Base-by-base conservation (phyloP, 2,888 invertebrate genomes). In the Yponomeuta cagnagella region DNA sequence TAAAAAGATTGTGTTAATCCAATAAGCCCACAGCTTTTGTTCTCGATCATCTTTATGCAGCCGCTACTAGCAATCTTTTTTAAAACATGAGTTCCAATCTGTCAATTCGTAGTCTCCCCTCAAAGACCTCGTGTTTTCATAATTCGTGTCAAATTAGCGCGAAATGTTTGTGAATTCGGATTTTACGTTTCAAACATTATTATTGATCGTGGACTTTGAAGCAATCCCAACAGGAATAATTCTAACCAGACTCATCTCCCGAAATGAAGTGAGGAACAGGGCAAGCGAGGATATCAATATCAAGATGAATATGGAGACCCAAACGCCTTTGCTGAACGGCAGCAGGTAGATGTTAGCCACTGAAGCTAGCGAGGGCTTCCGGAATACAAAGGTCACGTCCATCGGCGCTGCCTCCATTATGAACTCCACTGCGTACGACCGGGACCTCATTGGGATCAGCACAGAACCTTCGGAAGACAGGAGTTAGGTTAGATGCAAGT, bases 281-380 rank as follows among this genome's bases (percentile, higher is more conserved):
- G 37, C 31, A 6, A 67, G 67, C 67, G 37, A 67, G 15, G 67
- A 37, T 33, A 37, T n/a, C 15, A 67, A 5, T 37, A 68, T 52
- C 2, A 74, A 70, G 3, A 71, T 23, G 2, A 72, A 52, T n/a
- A 69, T n/a, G 10, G 69, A 71, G 3, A 67, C 2, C 75, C 75
- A 75, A 43, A 74, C 74, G 2, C 74, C 72, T 6, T 31, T 52
- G 52, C 72, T 73, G 71, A 75, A 75, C 1, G 75, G 75, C n/a
- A 74, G 72, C 68, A 71, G 67, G 68, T 72, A 75, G 73, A 75
- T 75, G 52, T 75, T 75, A 23, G 74, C 71, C 10, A 75, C 72
- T 48, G 75, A 71, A 0, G 74, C 74, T 31, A 75, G 71, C 3
- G 75, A 71, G 6, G 75, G 75, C 70, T 74, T 74, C 69, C 69